Percentiles rank a stretch among this genome's conserved stretches.
Conservation (phyloP, 1,140 invertebrate species). For the Thaumatotibia leucotreta region DNA sequence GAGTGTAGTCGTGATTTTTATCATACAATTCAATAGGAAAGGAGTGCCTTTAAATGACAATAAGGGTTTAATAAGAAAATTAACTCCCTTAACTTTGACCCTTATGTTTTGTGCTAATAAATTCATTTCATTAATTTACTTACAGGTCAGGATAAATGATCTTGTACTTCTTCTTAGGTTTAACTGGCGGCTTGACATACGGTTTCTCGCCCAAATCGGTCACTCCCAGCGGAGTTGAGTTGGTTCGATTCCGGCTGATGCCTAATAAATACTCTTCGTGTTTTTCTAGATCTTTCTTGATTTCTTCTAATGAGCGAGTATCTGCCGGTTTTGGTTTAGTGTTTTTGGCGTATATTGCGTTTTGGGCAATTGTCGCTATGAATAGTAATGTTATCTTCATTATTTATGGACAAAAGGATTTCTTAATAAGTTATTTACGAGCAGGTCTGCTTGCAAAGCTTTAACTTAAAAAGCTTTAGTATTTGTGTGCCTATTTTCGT, state of each 20-base stretch:
- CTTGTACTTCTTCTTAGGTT: not conserved
- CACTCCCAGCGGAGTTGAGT: constrained; percentile 42
- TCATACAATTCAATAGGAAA: too few species aligned
- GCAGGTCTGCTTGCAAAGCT: not conserved
- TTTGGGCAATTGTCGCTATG: not conserved
- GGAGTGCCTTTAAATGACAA: too few species aligned
- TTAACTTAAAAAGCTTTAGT: too few species aligned
- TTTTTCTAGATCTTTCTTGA: constrained; percentile 50
- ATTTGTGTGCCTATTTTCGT: too few species aligned
- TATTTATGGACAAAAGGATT: not conserved
- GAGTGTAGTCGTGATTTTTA: too few species aligned
- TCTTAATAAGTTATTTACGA: not conserved
- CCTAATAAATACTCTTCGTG: constrained; percentile 39
- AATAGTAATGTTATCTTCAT: constrained; percentile 1
- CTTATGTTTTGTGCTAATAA: too few species aligned
- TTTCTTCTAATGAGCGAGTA: constrained; percentile 32
- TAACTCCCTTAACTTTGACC: too few species aligned
- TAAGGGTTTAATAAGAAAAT: too few species aligned
- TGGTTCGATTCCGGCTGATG: constrained; percentile 44
- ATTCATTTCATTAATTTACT: too few species aligned
- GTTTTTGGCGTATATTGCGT: not conserved
- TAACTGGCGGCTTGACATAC: constrained; percentile 25
- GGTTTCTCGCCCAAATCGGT: constrained; percentile 39
- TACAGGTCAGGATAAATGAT: not conserved
- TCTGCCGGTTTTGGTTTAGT: constrained; percentile 19